Base-by-base conservation (phyloP, 2,797 vertebrate genomes). In the Tokudaia tokunoshimensis region DNA sequence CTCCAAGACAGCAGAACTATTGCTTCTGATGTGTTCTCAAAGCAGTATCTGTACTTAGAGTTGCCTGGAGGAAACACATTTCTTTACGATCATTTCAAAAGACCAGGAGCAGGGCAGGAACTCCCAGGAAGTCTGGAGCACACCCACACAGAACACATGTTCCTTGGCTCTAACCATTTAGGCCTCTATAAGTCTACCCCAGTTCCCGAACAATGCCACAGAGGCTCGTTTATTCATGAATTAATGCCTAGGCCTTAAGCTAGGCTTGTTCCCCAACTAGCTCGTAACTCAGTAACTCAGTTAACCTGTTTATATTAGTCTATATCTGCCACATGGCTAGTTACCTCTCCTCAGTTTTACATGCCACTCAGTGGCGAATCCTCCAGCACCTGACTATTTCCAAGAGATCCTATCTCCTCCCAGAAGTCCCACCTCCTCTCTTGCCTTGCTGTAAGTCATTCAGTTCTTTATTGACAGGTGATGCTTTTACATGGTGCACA, bases 21-120 rank as follows among this genome's bases (percentile, higher is more conserved):
- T 91, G 37, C 37, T 74, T 90, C 34, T 81, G 88, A 17, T 37
- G 15, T 74, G 41, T 85, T 34, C 47, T 74, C 26, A 2, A 41
- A 65, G 47, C 50, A 37, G 11, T 6, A 31, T 44, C 74, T 92
- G 44, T 6, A 41, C 65, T 75, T 44, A 87, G 59, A 61, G 17
- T 20, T 93, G 31, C 31, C 50, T 89, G 31, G 61, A 92, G n/a
- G 67, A 95, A 82, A 82, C 34, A 20, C 65, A 67, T 29, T 15
- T 13, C 76, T 82, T 74, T 19, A 55, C 15, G 59, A 17, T 86
- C 67, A 67, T 92, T 91, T 80, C 20, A 94, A 24, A 95, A 78
- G 87, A 78, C 15, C 84, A 94, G 78, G 26, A 91, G 47, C 81
- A 89, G n/a, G 20, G 41, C 61, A 81, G 37, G 75, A 82, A 78